Evolutionary conservation across 2,888 invertebrate genomes (phyloP), one percentile per base, ranked within the genome.

Genomic region (Glyphotaelius pellucidus): DNA sequence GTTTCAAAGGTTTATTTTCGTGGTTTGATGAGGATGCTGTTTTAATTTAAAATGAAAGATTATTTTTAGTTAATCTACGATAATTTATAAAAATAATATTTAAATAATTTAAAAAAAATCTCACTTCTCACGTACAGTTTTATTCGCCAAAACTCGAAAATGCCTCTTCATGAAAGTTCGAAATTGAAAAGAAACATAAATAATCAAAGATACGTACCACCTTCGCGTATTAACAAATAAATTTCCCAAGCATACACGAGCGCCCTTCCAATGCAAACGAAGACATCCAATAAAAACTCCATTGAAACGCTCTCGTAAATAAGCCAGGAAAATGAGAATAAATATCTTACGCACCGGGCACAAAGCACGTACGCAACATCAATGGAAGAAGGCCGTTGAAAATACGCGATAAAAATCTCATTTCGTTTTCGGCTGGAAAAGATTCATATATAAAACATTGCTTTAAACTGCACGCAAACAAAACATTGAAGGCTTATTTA

Each of bases 391-490:
- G 38, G 83, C 83, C 19, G 5, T 32, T 32, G 67, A 25, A 67
- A 67, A 67, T 25, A 9, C 9, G 81, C 32, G 15, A 83, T 83
- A 83, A 83, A 83, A 83, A 83, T 83, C 83, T 83, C 38, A 83
- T 83, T 83, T 83, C 83, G 19, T 83, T 32, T 83, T 83, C 7
- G 35, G 19, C 38, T 38, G 35, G 35, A 67, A 19, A 19, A 19
- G 67, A 83, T 83, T 83, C 38, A 83, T 25, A 67, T 67, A 83
- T 83, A 83, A 83, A 83, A 83, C 83, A 83, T 83, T 83, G 83
- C 32, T 83, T 83, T 83, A 83, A 83, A 83, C 25, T 35, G 83
- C 25, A 35, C 38, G 83, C 38, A 32, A 83, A 83, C 83, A 19
- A 83, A 83, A 83, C 19, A 35, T 35, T 83, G 83, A 83, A 83